A percentile compares a stretch with the other conserved stretches of the same genome.
These are phyloP conservation scores for Chrysoperla carnea DNA, from an alignment of 1,140 invertebrate species.

Conservation along the genomic window DNA sequence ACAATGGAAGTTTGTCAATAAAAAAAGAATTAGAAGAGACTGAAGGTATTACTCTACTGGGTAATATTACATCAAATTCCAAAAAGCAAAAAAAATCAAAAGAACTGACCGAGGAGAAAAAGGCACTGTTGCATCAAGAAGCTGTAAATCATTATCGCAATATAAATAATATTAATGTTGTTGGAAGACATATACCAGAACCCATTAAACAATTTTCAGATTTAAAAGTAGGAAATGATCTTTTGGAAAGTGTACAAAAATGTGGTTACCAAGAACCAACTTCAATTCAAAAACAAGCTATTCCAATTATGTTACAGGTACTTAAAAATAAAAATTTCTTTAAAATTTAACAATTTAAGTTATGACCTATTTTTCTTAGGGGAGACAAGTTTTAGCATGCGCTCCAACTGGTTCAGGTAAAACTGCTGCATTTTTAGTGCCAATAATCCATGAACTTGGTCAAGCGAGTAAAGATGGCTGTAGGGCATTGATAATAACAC, in stretches of 20 bases:
- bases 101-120: constrained; percentile 12
- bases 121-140: constrained; percentile 2
- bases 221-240: constrained; percentile 36
- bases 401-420: constrained; percentile 87
- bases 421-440: constrained; percentile 71
- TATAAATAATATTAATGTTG: constrained; percentile 51
- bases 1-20: constrained; percentile 15
- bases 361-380: background rate
- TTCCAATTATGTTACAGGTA: constrained; percentile 71
- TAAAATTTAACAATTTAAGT: background rate
- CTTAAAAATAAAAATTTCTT: constrained; percentile 1
- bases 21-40: constrained; percentile 23
- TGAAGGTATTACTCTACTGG: constrained; percentile 9
- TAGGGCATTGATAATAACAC: constrained; percentile 72
- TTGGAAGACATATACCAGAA: constrained; percentile 55
- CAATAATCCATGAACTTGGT: constrained; percentile 51
- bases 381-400: constrained; percentile 73
- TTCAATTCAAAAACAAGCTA: constrained; percentile 86
- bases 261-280: constrained; percentile 70
- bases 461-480: constrained; percentile 49
- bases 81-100: constrained; percentile 8
- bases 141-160: constrained; percentile 48
- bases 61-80: no score
- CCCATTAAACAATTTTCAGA: constrained; percentile 57
- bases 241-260: constrained; percentile 54